Evolutionary conservation across 2,888 invertebrate species (phyloP), one percentile per base, ranked within the genome.

Genomic region (Hemistola chrysoprasaria): DNA sequence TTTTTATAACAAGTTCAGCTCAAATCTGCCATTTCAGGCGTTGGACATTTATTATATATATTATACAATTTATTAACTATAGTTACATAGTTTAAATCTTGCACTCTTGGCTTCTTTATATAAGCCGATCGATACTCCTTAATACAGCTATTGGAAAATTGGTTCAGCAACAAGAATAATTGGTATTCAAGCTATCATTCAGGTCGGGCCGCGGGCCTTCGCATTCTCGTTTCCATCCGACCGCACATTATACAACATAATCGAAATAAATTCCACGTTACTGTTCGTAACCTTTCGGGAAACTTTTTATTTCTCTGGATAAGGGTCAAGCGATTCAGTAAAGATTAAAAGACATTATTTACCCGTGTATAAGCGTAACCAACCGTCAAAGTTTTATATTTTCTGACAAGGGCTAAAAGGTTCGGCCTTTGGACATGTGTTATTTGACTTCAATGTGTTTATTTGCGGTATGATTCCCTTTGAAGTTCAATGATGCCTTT

Each of bases 291-390:
- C 73, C 73, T 75, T 70, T 62, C 40, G 65, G 62, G 60, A 63
- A 76, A 78, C 67, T 78, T 82, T 78, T 78, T 71, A 69, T 71
- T 67, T 62, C 50, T 60, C 56, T 56, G 71, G 71, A 78, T 75
- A 75, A 78, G 73, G 81, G 82, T 79, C 71, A 67, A 66, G 60
- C 67, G 70, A 59, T 76, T 70, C 63, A 73, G 65, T 69, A 65
- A 56, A 81, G 78, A 82, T 84, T 85, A 84, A 83, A 82, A 83
- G 72, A 80, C 81, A 79, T 83, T 82, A 82, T 80, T 83, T 81
- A 77, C 72, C 70, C 76, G 56, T 58, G 64, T 72, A 68, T 75
- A 70, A 66, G 69, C 66, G 74, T 69, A 76, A 65, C 72, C 65
- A 67, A 69, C 65, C 74, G 73, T 78, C 76, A 76, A 77, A 76